Conservation (phyloP, 2,797 vertebrate species). For the Agapornis canus region DNA sequence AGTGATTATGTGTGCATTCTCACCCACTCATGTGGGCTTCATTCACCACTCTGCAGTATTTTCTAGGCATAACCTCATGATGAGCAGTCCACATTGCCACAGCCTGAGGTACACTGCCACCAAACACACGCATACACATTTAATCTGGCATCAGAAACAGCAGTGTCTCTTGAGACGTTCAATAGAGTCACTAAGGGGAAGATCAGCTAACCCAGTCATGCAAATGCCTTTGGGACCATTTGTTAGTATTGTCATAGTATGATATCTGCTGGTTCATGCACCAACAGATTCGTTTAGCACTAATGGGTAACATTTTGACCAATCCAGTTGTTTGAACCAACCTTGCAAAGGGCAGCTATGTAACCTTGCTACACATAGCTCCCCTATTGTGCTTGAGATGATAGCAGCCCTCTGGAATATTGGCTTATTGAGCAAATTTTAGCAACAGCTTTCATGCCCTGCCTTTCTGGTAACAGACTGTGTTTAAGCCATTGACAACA, state of each 20-base stretch:
- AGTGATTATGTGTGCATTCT: not conserved
- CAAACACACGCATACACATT: not conserved
- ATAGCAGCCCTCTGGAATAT: not conserved
- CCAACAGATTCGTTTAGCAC: not conserved
- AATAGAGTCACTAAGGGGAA: not conserved
- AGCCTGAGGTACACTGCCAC: not conserved
- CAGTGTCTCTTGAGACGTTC: not conserved
- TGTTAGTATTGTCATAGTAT: not conserved
- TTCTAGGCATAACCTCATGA: not conserved
- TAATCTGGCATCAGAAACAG: not conserved
- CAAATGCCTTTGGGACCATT: not conserved
- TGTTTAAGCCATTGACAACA: slow-evolving; percentile 12
- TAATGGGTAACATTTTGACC: not conserved
- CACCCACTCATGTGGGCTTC: not conserved
- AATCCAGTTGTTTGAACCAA: not conserved
- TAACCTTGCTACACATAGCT: not conserved
- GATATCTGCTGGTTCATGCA: not conserved
- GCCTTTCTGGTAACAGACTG: not conserved
- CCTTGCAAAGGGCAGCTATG: not conserved
- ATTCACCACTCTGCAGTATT: not conserved
- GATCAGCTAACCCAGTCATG: not conserved
- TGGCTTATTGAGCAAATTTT: not conserved
- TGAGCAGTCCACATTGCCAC: not conserved
- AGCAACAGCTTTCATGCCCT: slow-evolving; percentile 5
- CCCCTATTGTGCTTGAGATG: not conserved